Evolutionary conservation across 2,113 vertebrate genomes (phyloP).

Genomic region (Anthoscopus minutus): DNA sequence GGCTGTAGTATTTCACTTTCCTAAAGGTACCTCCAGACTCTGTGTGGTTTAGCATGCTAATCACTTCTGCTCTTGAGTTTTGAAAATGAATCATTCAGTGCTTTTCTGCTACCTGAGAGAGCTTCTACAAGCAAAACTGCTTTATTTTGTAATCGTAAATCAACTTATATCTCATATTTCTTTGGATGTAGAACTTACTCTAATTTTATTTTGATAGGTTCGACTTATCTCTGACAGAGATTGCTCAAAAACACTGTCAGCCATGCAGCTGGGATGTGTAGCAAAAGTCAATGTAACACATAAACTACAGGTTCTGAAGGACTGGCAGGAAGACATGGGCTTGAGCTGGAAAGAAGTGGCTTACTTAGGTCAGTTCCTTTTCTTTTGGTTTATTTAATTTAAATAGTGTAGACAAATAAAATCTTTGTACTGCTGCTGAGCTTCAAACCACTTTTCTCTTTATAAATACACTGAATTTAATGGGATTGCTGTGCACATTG

Average conservation of each 20-base stretch:
- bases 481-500: not conserved
- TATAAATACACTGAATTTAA: not conserved
- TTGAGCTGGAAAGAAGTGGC: constrained; percentile 87
- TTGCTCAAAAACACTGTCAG: constrained; percentile 67
- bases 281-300: constrained; percentile 58
- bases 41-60: not conserved
- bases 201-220: constrained; percentile 68
- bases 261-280: constrained; percentile 71
- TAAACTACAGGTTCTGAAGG: constrained; percentile 66
- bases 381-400: not conserved
- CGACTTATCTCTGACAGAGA: constrained; percentile 75
- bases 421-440: not conserved
- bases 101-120: not conserved
- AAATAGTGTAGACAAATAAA: not conserved
- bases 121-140: not conserved
- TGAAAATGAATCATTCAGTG: not conserved
- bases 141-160: not conserved
- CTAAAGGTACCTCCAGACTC: not conserved
- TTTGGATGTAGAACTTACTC: not conserved
- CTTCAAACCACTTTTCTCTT: not conserved
- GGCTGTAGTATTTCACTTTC: not conserved
- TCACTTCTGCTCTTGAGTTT: not conserved
- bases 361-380: constrained; percentile 78
- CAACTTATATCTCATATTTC: not conserved
- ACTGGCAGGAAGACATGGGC: constrained; percentile 62